These are phyloP conservation scores for Sorex maritimensis DNA, from an alignment of 2,797 vertebrate genomes.

Conservation along the genomic window DNA sequence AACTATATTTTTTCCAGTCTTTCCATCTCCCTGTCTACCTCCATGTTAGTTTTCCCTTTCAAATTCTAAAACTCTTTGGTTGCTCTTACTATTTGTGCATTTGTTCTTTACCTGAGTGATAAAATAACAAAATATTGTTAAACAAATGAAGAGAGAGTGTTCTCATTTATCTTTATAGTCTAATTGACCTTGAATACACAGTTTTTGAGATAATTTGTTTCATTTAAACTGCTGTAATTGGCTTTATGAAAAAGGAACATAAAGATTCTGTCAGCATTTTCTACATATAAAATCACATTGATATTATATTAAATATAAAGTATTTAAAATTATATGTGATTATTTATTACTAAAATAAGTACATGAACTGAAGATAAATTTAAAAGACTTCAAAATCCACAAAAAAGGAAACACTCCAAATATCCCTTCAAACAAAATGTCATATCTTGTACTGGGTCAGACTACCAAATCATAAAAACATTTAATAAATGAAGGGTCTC, in stretches of 20 bases:
- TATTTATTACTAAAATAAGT: constrained; percentile 6
- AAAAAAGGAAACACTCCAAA: neutral
- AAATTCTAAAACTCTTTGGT: neutral
- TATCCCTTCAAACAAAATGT: neutral
- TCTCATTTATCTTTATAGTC: constrained; percentile 45
- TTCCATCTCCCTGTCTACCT: constrained; percentile 1
- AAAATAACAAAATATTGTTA: neutral
- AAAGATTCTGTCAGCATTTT: neutral
- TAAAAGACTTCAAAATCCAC: neutral
- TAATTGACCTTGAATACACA: constrained; percentile 50
- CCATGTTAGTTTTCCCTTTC: neutral
- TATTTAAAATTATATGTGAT: constrained; percentile 49
- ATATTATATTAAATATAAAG: constrained; percentile 23
- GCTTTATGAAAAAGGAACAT: neutral
- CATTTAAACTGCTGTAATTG: constrained; percentile 46
- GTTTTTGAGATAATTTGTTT: constrained; percentile 32
- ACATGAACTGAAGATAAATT: constrained; percentile 22
- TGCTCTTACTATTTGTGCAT: neutral
- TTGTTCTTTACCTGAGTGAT: constrained; percentile 12
- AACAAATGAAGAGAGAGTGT: constrained; percentile 25
- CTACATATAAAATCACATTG: neutral
- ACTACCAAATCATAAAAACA: constrained; percentile 40
- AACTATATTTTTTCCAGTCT: neutral
- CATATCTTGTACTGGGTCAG: constrained; percentile 2
- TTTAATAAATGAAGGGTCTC: constrained; percentile 30